Base-by-base conservation (phyloP, 2,888 invertebrate genomes). In the Lasioglossum leucozonium region DNA sequence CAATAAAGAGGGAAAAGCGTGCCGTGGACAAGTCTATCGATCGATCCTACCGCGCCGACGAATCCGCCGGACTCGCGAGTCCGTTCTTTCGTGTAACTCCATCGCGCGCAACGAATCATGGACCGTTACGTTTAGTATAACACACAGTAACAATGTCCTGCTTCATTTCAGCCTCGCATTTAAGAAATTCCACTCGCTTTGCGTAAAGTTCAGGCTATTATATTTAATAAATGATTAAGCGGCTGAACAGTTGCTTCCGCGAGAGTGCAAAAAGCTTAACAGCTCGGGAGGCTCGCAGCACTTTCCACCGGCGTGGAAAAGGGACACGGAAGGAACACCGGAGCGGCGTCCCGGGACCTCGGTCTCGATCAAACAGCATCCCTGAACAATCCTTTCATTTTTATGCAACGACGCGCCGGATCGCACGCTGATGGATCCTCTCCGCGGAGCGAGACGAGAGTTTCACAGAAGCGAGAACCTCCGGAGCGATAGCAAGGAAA, bases 1-100 rank as follows among this genome's bases (percentile, higher is more conserved):
- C 82, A 80, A 87, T 82, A 78, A 78, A 69, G 69, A 40, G 74
- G 44, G 84, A 84, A 86, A 85, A 87, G 86, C 87, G 83, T 91
- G 82, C 79, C 82, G 79, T 74, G 87, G 82, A 89, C 89, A 91
- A 88, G 84, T 91, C 88, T 90, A 67, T 67, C 67, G 67, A 89
- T 89, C 89, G 77, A 81, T 89, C 89, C 87, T 79, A 73, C 81
- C 84, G 51, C 76, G 51, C 77, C 77, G 89, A 84, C 82, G 84
- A 90, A 90, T 82, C 87, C 82, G 65, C 65, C 65, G 34, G 26
- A 30, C 65, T 34, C 8, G 55, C n/a, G 55, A 55, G 55, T n/a
- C n/a, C 4, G 55, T 55, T 55, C 55, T 55, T 55, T n/a, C 55
- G 3, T 11, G 4, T n/a, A n/a, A 11, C 4, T 55, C 55, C n/a